phyloP scores from a whole-genome alignment of 2,113 vertebrate genomes.

The Hippocampus abdominalis region DNA sequence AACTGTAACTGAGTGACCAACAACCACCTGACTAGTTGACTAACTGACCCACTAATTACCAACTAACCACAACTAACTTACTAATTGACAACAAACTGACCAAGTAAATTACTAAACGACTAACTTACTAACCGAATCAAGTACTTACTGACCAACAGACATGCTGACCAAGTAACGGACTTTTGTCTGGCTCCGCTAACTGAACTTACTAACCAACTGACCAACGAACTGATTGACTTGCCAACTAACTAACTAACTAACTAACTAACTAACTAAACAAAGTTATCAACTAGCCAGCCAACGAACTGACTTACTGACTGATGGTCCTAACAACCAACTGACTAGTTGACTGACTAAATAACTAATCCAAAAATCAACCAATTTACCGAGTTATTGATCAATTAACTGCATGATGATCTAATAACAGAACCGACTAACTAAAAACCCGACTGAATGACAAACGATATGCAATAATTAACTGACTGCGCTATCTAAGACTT shows the following conservation, averaged over 20 bases:
- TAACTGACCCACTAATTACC: not conserved
- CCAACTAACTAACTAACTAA: not conserved
- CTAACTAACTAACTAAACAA: too few relatives aligned
- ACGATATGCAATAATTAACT: too few relatives aligned
- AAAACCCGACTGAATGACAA: too few relatives aligned
- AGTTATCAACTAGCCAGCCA: not conserved
- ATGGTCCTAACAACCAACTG: not conserved
- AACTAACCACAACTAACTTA: too few relatives aligned
- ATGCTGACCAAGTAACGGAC: not conserved
- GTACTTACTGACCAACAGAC: not conserved
- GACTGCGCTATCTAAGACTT: too few relatives aligned
- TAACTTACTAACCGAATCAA: not conserved
- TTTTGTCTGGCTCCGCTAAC: not conserved
- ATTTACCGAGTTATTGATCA: too few relatives aligned
- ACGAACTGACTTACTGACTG: not conserved
- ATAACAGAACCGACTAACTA: too few relatives aligned
- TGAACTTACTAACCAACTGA: too few relatives aligned
- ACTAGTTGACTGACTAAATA: too few relatives aligned
- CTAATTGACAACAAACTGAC: not conserved
- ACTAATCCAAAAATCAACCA: too few relatives aligned
- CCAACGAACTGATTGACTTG: too few relatives aligned
- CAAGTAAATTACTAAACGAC: not conserved
- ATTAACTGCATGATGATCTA: too few relatives aligned
- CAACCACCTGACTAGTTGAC: not conserved
- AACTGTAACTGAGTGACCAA: not conserved